Conservation (phyloP, 2,113 vertebrate species). For the Physeter macrocephalus region DNA sequence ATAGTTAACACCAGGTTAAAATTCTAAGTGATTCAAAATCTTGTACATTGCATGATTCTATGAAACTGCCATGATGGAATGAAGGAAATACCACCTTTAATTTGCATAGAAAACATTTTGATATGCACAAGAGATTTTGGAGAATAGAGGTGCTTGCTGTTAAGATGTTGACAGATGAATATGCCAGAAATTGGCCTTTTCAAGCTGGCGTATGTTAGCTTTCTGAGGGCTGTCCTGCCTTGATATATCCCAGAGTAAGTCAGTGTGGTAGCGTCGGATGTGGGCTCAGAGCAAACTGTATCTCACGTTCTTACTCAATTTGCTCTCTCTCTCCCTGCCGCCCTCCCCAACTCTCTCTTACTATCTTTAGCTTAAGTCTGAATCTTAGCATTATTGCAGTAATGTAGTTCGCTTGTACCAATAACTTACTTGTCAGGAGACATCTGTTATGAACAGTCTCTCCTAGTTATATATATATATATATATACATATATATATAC, state of each 20-base stretch:
- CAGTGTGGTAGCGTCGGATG: not conserved
- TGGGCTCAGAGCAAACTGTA: not conserved
- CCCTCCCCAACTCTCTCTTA: not conserved
- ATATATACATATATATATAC: not conserved
- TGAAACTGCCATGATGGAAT: not conserved
- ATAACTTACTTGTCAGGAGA: conserved; percentile 69
- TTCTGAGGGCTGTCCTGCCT: not conserved
- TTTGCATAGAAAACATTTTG: not conserved
- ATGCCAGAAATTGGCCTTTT: not conserved
- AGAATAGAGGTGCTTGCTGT: not conserved
- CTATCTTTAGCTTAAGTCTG: conserved; percentile 27
- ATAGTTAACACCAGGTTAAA: not conserved
- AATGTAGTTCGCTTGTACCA: conserved; percentile 57
- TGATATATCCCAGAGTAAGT: not conserved
- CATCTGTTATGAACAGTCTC: conserved; percentile 64
- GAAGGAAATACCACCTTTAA: not conserved
- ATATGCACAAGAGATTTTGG: not conserved
- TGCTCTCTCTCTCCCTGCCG: not conserved
- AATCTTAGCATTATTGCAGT: conserved; percentile 47
- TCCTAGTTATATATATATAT: not conserved
- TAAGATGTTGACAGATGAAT: not conserved
- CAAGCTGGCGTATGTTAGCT: not conserved
- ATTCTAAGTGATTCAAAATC: not conserved
- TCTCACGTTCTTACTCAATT: not conserved
- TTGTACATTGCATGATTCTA: not conserved